A percentile compares a stretch with the other conserved stretches of the same genome.
These are phyloP conservation scores for Hydractinia echinata DNA, from an alignment of 30 jellyfish, hydroid and myxozoan species.

Conservation along the genomic window DNA sequence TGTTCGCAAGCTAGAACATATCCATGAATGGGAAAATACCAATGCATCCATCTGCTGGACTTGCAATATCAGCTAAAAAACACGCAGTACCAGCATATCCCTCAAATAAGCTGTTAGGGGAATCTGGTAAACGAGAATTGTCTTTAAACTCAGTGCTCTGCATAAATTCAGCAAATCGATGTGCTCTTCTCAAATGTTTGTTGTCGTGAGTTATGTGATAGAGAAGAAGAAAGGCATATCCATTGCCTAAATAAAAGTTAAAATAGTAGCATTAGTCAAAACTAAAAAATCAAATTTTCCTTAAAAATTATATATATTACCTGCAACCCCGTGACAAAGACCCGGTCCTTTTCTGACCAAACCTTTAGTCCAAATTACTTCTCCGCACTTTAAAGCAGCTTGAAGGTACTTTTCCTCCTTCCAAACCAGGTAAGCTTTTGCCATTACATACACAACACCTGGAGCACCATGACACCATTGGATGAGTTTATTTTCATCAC, in stretches of 20 bases:
- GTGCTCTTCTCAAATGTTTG: slow-evolving; percentile 76
- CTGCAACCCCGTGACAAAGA: slow-evolving; percentile 96
- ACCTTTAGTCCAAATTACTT: slow-evolving; percentile 82
- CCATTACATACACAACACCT: slow-evolving; percentile 72
- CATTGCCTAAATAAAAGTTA: slow-evolving; percentile 58
- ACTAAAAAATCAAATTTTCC: too few species aligned
- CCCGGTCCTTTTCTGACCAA: slow-evolving; percentile 96
- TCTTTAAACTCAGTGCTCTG: slow-evolving; percentile 96
- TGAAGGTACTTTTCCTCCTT: slow-evolving; percentile 72
- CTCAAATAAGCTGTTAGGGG: slow-evolving; percentile 94
- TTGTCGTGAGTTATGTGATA: slow-evolving; percentile 78
- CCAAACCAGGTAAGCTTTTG: slow-evolving; percentile 90
- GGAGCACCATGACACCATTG: slow-evolving; percentile 99
- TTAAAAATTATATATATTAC: slow-evolving; percentile 19
- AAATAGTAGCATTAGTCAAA: too few species aligned
- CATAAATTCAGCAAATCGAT: slow-evolving; percentile 97
- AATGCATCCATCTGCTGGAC: slow-evolving; percentile 45
- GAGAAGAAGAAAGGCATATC: slow-evolving; percentile 84
- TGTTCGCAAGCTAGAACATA: slow-evolving; percentile 24
- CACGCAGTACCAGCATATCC: slow-evolving; percentile 99
- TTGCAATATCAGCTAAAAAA: slow-evolving; percentile 77
- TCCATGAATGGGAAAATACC: slow-evolving; percentile 95
- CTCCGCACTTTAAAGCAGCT: slow-evolving; percentile 87
- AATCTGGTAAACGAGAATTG: slow-evolving; percentile 95
- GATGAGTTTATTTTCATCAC: slow-evolving; percentile 85